Evolutionary conservation across 2,888 invertebrate species (phyloP), one percentile per base, ranked within the genome.

Genomic region (Rhagophthalmus giganteus): DNA sequence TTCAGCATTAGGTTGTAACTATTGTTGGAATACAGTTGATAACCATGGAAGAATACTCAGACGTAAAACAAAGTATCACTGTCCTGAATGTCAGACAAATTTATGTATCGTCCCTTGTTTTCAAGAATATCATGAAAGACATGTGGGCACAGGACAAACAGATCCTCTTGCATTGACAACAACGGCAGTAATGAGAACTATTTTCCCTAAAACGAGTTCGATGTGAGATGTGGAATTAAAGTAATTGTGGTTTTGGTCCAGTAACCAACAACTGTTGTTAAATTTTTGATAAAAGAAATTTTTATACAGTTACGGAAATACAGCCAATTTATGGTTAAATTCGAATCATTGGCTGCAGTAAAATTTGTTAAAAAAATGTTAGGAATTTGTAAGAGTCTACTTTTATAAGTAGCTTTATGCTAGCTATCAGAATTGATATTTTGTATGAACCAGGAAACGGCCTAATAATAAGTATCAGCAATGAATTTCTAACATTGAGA

Each of bases 1-100:
- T 0, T 90, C 92, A 2, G 90, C 91, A 1, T 76, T 92, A 55
- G 89, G 90, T 60, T 92, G 92, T 75, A 91, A 91, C 76, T 91
- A 86, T 72, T 92, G 92, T 75, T 92, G 92, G 92, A 92, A 92
- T 72, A 90, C 91, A 0, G 88, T 90, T 32, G 91, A 92, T 71
- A 84, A 83, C 32, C 86, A 87, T 74, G 90, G 90, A 25, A 78
- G 91, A 58, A 90, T 90, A 64, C 77, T 91, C 38, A 81, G 92
- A 32, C 81, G 91, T 51, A 92, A 92, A 76, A 92, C 92, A 1
- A 91, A 92, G 73, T 92, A 90, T 74, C 90, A 91, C 69, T 92
- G 92, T 75, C 91, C 91, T 0, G 91, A 92, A 72, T 92, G 92
- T 73, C 88, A 89, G 74, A 89, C 88, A 54, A 92, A 92, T 74